Conservation (phyloP, 2,797 vertebrate species). For the Sorex maritimensis region DNA sequence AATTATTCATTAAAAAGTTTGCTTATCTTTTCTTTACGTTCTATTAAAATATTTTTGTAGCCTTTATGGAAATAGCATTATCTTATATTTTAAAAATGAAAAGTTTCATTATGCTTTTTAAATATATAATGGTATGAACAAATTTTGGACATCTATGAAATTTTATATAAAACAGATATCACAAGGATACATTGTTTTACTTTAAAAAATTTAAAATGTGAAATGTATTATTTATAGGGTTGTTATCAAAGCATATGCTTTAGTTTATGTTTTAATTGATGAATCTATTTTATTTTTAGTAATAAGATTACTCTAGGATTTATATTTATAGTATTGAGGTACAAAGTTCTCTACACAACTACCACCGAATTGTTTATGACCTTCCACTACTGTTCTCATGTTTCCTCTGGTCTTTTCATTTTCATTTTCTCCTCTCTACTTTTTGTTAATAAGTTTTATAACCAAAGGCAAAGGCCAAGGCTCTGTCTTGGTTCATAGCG, state of each 20-base stretch:
- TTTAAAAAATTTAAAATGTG: not conserved
- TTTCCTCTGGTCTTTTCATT: too few relatives aligned
- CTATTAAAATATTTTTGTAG: slow-evolving; percentile 6
- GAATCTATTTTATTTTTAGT: too few relatives aligned
- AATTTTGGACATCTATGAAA: not conserved
- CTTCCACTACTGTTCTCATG: too few relatives aligned
- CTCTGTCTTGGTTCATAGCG: too few relatives aligned
- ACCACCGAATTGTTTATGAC: too few relatives aligned
- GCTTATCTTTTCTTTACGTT: not conserved
- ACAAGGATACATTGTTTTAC: not conserved
- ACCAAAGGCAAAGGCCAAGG: too few relatives aligned
- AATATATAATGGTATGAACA: not conserved
- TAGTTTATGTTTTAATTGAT: not conserved
- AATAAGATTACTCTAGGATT: too few relatives aligned
- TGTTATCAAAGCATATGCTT: not conserved
- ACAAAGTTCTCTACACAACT: too few relatives aligned
- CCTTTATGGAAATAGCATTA: not conserved
- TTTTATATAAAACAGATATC: not conserved
- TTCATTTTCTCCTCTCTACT: too few relatives aligned
- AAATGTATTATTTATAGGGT: not conserved
- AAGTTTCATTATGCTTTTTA: not conserved
- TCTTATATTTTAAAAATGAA: not conserved
- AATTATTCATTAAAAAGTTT: not conserved
- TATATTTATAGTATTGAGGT: too few relatives aligned
- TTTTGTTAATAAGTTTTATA: too few relatives aligned